A percentile compares a stretch with the other conserved stretches of the same genome.
These are phyloP conservation scores for Tetrapedia diversipes DNA, from an alignment of 2,888 invertebrate genomes.

Conservation along the genomic window DNA sequence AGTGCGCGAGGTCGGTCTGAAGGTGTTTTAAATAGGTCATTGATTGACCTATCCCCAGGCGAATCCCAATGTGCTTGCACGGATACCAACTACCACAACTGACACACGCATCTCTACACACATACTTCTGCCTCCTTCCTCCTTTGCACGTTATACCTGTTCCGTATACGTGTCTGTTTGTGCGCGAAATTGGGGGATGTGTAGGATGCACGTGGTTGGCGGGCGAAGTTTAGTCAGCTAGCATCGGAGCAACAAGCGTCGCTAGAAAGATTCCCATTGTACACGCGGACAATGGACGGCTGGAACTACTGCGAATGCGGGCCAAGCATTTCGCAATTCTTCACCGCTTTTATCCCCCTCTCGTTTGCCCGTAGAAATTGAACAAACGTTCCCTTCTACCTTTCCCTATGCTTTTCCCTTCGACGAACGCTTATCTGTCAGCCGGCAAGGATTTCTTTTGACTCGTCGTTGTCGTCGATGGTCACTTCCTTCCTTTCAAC, in stretches of 20 bases:
- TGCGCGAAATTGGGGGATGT: conserved; percentile 62
- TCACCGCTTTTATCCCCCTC: conserved; percentile 54
- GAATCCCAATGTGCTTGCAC: conserved; percentile 55
- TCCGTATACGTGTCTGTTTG: conserved; percentile 49
- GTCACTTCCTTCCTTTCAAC: not conserved
- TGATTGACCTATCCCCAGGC: conserved; percentile 77
- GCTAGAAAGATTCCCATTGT: conserved; percentile 73
- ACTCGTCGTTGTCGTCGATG: not conserved
- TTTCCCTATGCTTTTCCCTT: conserved; percentile 21
- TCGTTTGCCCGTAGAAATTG: conserved; percentile 53
- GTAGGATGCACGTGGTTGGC: conserved; percentile 63
- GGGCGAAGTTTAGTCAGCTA: conserved; percentile 69
- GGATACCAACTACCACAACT: conserved; percentile 52
- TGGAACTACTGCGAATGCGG: conserved; percentile 64
- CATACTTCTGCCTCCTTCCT: conserved; percentile 35
- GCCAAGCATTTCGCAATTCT: conserved; percentile 66
- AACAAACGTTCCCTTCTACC: conserved; percentile 50
- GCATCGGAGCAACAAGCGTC: conserved; percentile 70
- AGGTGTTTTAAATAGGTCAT: conserved; percentile 77
- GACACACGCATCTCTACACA: conserved; percentile 43
- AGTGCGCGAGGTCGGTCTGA: conserved; percentile 62
- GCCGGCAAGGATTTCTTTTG: conserved; percentile 17
- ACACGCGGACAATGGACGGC: conserved; percentile 69
- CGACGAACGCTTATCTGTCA: conserved; percentile 31
- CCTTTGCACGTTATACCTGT: not conserved